Evolutionary conservation across 1,140 invertebrate genomes (phyloP).

Genomic region (Dendroctonus valens): DNA sequence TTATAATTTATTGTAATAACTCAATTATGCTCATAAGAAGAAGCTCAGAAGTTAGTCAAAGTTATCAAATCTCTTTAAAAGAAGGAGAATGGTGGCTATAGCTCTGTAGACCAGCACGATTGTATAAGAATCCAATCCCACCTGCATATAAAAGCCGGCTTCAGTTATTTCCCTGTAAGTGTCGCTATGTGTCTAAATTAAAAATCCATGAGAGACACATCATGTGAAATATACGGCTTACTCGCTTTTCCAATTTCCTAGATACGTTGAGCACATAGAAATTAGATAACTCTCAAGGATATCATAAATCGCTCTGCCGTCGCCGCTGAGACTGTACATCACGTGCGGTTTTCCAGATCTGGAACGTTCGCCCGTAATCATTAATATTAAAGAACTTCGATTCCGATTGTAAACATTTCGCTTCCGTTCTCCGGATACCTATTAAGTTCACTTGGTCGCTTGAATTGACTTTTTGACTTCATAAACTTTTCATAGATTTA

Average conservation of each 20-base stretch:
- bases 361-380: slow-evolving; percentile 7
- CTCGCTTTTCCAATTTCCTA: slow-evolving; percentile 12
- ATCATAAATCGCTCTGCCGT: slow-evolving; percentile 14
- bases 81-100: too few species aligned
- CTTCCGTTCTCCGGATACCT: too few species aligned
- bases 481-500: too few species aligned
- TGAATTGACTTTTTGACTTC: too few species aligned
- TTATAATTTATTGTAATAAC: too few species aligned
- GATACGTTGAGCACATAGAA: slow-evolving; percentile 11
- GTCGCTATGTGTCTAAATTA: slow-evolving; percentile 1
- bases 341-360: slow-evolving; percentile 7
- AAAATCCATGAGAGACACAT: slow-evolving; percentile 5
- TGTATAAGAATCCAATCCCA: too few species aligned
- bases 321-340: slow-evolving; percentile 14
- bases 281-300: slow-evolving; percentile 14
- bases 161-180: not conserved
- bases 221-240: slow-evolving; percentile 1
- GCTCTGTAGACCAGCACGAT: too few species aligned
- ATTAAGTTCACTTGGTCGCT: too few species aligned
- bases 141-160: too few species aligned
- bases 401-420: not conserved
- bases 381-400: slow-evolving; percentile 6
- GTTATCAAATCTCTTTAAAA: too few species aligned
- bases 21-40: too few species aligned
- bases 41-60: too few species aligned